A percentile compares a stretch with the other conserved stretches of the same genome.
These are phyloP conservation scores for Pseudorasbora parva DNA, from an alignment of 2,113 vertebrate species.

Conservation along the genomic window DNA sequence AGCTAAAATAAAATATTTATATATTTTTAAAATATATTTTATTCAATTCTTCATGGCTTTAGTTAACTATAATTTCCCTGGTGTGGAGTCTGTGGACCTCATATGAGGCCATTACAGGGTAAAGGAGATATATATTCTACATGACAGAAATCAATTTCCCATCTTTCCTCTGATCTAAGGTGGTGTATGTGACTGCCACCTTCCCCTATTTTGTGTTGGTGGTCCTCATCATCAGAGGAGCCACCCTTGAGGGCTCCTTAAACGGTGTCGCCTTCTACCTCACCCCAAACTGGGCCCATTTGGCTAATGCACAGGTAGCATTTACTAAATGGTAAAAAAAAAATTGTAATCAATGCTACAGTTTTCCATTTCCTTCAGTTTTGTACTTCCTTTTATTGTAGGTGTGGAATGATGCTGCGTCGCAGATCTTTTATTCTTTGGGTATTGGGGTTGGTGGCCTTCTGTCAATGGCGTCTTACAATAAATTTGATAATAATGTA, in stretches of 20 bases:
- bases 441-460: constrained; percentile 83
- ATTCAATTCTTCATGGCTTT: not conserved
- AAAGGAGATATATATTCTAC: not conserved
- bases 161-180: constrained; percentile 63
- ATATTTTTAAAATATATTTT: too few relatives aligned
- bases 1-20: not conserved
- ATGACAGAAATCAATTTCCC: not conserved
- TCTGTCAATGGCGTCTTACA: constrained; percentile 84
- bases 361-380: not conserved
- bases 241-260: constrained; percentile 76
- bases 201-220: constrained; percentile 81
- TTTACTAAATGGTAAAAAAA: not conserved
- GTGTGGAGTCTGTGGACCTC: not conserved
- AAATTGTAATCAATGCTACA: too few relatives aligned
- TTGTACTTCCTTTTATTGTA: constrained; percentile 52
- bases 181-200: constrained; percentile 81
- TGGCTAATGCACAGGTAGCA: constrained; percentile 78
- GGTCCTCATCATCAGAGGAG: constrained; percentile 77
- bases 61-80: not conserved
- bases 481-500: constrained; percentile 85
- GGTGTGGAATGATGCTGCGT: constrained; percentile 86
- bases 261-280: constrained; percentile 79
- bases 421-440: constrained; percentile 84
- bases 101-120: not conserved
- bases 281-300: constrained; percentile 77